Base-by-base conservation (phyloP, 1,140 invertebrate species). In the Heliothis subflexa region DNA sequence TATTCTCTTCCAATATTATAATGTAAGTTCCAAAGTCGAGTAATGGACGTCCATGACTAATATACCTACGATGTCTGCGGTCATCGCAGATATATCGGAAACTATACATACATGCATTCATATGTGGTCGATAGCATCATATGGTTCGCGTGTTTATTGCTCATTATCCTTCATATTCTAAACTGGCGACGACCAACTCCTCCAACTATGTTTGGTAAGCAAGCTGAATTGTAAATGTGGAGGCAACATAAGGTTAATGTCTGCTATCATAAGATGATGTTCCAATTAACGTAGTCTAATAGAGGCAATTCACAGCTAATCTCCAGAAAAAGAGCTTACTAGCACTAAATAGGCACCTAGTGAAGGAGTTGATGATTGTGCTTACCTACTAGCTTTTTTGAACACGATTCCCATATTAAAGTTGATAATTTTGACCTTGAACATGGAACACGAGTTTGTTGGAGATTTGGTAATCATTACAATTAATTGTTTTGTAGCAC, bases 11-110 rank as follows among this genome's bases (percentile, higher is more conserved):
- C 21, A 13, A 25, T 57, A 57, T 57, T 21, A 21, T 28, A 70
- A n/a, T 52, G 66, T 73, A 11, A 16, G 61, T 74, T 49, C 72
- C 40, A 74, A 74, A 47, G 25, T 55, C 28, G 28, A 74, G 45
- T 49, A 45, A 72, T 57, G 52, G 54, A 59, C 54, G 4, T 50
- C 18, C 55, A 74, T 74, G 72, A 74, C 72, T 74, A 74, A 74
- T 71, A 45, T 45, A 40, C 49, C 25, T 74, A 49, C 16, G 45
- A 74, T 25, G 72, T 50, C 72, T 74, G 72, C 28, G 72, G 72
- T 74, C 55, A 74, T 61, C 57, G 54, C 72, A 47, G 45, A 57
- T 40, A 55, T 72, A 72, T 72, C 9, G 49, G 33, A 33, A 33
- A 33, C 33, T 33, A 33, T 33, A 71, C 28, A 16, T 72, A n/a